Base-by-base conservation (phyloP, 2,888 invertebrate species). In the Perdita meconis region DNA sequence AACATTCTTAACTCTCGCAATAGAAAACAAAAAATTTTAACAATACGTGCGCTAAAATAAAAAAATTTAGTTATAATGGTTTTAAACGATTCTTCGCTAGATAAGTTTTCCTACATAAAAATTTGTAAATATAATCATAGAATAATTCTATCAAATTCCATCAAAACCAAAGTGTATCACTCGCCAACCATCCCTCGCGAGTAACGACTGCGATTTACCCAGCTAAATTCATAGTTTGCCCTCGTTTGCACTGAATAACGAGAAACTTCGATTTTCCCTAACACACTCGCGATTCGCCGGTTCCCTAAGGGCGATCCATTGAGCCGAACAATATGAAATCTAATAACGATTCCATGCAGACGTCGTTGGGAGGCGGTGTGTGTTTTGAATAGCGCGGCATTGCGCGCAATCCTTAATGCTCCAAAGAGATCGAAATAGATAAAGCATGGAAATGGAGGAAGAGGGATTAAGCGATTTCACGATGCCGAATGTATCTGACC, bases 381-480 rank as follows among this genome's bases (percentile, higher is more conserved):
- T 16, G 55, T 44, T 57, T 51, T 42, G 55, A 55, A 77, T 59
- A 30, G 8, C 4, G 36, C 16, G 4, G 26, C 56, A 34, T 55
- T 51, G 22, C 19, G 22, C 19, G 44, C 59, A 30, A 51, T 50
- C 74, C 77, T 75, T 50, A 61, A 74, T 57, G 56, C 64, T 19
- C 42, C 55, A 60, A 77, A 64, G 80, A 57, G 79, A 76, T 60
- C 70, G 70, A 64, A 57, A 57, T 26, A 61, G 67, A 79, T 66
- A 77, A 73, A 77, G 61, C 68, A 56, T 36, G 66, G 73, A 30
- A 80, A 72, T 47, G 67, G 63, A 57, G 72, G 66, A 55, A 77
- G 50, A 34, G 75, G 68, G 69, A 82, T 83, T 83, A 82, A 82
- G 78, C 82, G 80, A 83, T 82, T 81, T 61, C 72, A 36, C 42